phyloP scores from a whole-genome alignment of 1,140 invertebrate genomes.

The Lineus longissimus region DNA sequence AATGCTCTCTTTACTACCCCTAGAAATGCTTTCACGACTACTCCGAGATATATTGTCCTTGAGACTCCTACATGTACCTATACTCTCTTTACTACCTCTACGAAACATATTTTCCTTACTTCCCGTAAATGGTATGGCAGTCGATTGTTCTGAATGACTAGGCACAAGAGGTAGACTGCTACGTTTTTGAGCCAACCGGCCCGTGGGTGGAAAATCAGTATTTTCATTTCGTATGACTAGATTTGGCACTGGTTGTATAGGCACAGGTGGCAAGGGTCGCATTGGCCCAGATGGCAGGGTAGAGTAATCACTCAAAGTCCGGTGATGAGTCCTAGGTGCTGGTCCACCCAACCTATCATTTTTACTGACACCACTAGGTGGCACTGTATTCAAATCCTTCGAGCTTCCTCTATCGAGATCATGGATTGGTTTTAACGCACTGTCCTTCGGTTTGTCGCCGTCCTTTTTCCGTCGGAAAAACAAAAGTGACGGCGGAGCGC shows the following conservation, averaged over 20 bases:
- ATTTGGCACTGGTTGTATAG: no score
- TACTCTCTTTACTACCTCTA: not conserved
- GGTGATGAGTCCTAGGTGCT: not conserved
- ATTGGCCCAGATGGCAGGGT: no score
- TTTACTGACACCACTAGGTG: not conserved
- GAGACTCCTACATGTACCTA: no score
- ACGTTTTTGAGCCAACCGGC: no score
- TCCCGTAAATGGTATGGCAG: no score
- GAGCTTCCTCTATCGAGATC: not conserved
- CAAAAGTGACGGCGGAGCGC: not conserved
- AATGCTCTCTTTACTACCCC: not conserved
- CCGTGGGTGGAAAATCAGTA: no score
- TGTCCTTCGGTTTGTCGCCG: not conserved
- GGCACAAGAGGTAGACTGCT: no score
- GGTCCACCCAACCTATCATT: not conserved
- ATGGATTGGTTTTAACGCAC: not conserved
- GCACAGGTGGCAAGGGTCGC: no score
- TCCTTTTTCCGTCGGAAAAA: conserved; percentile 6
- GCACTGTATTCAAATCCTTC: not conserved
- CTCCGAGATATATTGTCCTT: no score
- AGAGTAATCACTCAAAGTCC: no score
- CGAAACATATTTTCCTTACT: not conserved
- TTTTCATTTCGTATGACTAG: no score
- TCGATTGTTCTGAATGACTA: no score
- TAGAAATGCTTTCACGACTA: not conserved